These are phyloP conservation scores for Melinaea menophilus DNA, from an alignment of 2,888 invertebrate species.

Conservation along the genomic window DNA sequence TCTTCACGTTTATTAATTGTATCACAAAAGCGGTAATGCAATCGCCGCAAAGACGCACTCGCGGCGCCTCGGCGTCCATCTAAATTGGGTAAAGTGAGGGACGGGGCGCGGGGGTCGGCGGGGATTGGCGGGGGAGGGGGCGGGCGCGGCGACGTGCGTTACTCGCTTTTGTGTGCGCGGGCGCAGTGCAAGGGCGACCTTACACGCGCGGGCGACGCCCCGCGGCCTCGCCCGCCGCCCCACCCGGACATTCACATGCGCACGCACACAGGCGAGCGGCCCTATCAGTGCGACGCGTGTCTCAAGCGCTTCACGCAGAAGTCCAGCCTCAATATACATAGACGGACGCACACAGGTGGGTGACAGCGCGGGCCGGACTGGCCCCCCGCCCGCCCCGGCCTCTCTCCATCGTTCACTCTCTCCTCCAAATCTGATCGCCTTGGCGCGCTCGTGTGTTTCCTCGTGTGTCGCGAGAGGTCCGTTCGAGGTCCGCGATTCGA, in stretches of 20 bases:
- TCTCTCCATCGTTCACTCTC: slow-evolving; percentile 52
- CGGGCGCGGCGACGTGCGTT: slow-evolving; percentile 73
- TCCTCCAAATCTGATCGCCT: slow-evolving; percentile 37
- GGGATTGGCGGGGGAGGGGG: slow-evolving; percentile 55
- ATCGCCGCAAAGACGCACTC: slow-evolving; percentile 71
- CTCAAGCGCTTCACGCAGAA: slow-evolving; percentile 89
- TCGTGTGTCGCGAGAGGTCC: slow-evolving; percentile 25
- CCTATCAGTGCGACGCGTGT: slow-evolving; percentile 84
- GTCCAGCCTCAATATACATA: slow-evolving; percentile 89
- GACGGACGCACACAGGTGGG: slow-evolving; percentile 85
- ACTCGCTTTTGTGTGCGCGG: slow-evolving; percentile 78
- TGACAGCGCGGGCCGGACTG: slow-evolving; percentile 73
- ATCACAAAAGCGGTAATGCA: slow-evolving; percentile 78
- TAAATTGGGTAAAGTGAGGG: slow-evolving; percentile 53
- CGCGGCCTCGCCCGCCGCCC: slow-evolving; percentile 72
- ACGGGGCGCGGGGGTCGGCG: slow-evolving; percentile 27
- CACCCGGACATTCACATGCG: slow-evolving; percentile 76
- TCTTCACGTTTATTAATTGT: slow-evolving; percentile 74
- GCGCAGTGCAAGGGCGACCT: slow-evolving; percentile 74
- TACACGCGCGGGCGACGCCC: slow-evolving; percentile 71
- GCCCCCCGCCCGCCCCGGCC: slow-evolving; percentile 61
- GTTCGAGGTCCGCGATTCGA: slow-evolving; percentile 18
- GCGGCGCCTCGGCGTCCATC: slow-evolving; percentile 47
- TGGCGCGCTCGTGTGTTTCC: slow-evolving; percentile 33
- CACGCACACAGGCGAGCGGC: slow-evolving; percentile 80